Conservation (phyloP, 2,888 invertebrate species). For the Heliconius ethilla region DNA sequence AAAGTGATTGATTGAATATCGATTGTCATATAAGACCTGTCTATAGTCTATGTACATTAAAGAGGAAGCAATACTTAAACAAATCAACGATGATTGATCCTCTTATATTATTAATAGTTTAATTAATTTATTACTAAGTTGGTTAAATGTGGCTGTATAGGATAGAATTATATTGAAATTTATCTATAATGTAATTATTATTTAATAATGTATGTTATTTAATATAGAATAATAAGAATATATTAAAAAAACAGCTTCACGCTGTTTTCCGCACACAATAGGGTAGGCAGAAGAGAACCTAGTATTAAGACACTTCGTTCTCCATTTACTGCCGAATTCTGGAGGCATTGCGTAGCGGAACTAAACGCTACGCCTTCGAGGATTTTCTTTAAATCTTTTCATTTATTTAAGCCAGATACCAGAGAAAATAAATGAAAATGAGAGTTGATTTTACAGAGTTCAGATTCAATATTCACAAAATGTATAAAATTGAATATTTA, state of each 20-base stretch:
- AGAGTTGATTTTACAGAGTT: too few relatives aligned
- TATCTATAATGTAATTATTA: neutral
- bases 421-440: too few relatives aligned
- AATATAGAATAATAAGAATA: neutral
- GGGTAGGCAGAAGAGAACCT: too few relatives aligned
- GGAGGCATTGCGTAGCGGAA: too few relatives aligned
- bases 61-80: constrained; percentile 10
- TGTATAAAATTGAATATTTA: neutral
- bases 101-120: neutral
- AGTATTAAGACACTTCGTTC: too few relatives aligned
- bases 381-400: too few relatives aligned
- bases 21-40: neutral
- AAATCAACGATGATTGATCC: constrained; percentile 11
- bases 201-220: neutral
- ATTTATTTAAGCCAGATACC: too few relatives aligned
- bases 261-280: too few relatives aligned
- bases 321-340: too few relatives aligned
- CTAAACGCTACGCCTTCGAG: too few relatives aligned
- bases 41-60: neutral
- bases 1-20: constrained; percentile 8
- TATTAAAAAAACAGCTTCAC: too few relatives aligned
- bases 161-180: neutral
- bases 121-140: neutral
- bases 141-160: neutral
- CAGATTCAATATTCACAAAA: neutral